Evolutionary conservation across 2,797 vertebrate genomes (phyloP).

Genomic region (Anguilla marmorata): DNA sequence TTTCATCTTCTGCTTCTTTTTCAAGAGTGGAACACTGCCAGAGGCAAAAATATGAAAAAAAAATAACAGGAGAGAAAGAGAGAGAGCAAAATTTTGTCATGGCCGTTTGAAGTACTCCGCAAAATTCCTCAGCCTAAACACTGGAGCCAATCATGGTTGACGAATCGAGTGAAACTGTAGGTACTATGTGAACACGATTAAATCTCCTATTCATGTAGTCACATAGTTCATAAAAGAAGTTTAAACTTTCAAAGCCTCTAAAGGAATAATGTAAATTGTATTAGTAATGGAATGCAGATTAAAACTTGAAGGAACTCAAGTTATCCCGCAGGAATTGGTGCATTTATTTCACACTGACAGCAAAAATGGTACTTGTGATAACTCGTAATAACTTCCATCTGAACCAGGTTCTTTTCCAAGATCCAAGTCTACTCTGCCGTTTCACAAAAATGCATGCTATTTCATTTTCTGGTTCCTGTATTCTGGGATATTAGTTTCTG

Average conservation of each 20-base stretch:
- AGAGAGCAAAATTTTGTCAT: conserved; percentile 14
- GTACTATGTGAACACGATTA: conserved; percentile 25
- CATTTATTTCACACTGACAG: conserved; percentile 21
- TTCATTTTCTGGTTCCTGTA: conserved; percentile 1
- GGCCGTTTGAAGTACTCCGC: conserved; percentile 32
- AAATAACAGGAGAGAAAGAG: conserved; percentile 13
- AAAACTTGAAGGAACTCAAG: conserved; percentile 15
- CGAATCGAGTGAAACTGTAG: conserved; percentile 10
- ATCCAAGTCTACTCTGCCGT: background rate
- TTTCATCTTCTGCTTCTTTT: conserved; percentile 30
- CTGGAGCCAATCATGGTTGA: background rate
- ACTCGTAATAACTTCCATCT: conserved; percentile 24
- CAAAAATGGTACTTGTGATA: conserved; percentile 17
- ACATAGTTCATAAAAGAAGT: conserved; percentile 24
- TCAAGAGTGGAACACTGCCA: conserved; percentile 32
- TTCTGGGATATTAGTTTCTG: conserved; percentile 5
- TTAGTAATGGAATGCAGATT: conserved; percentile 26
- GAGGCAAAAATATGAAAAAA: conserved; percentile 22
- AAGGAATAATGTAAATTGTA: conserved; percentile 20
- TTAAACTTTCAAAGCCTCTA: conserved; percentile 29
- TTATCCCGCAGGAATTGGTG: conserved; percentile 4
- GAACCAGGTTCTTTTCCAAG: background rate
- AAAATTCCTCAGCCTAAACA: conserved; percentile 28
- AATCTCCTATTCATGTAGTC: conserved; percentile 13
- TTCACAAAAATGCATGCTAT: background rate